Percentiles rank a stretch among this genome's conserved stretches.
phyloP scores from a whole-genome alignment of 2,113 vertebrate species.

The Colius striatus region DNA sequence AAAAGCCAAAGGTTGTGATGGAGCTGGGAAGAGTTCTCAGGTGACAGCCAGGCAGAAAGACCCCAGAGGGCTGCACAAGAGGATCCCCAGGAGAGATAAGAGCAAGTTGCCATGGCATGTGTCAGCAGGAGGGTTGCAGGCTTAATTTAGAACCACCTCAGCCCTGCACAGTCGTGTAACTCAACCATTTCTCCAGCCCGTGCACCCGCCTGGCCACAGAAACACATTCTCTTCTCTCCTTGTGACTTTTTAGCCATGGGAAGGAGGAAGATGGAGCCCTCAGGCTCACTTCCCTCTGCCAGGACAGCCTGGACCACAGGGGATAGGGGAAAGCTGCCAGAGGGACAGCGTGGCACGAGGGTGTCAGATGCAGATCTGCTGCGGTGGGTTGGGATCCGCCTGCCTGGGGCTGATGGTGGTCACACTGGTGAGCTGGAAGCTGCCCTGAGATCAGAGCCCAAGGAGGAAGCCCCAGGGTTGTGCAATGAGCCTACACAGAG shows the following conservation, averaged over 20 bases:
- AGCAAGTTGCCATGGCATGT: not conserved
- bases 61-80: not conserved
- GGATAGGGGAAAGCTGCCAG: constrained; percentile 12
- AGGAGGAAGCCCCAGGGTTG: constrained; percentile 74
- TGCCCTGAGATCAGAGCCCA: constrained; percentile 39
- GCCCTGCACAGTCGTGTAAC: not conserved
- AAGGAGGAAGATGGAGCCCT: constrained; percentile 67
- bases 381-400: not conserved
- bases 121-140: not conserved
- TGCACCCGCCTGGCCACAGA: not conserved
- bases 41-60: not conserved
- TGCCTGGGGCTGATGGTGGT: constrained; percentile 58
- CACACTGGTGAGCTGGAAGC: constrained; percentile 60
- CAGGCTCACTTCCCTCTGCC: constrained; percentile 57
- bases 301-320: constrained; percentile 31
- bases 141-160: not conserved
- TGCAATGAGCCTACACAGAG: constrained; percentile 56
- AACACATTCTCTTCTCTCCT: not conserved
- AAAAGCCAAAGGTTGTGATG: not conserved
- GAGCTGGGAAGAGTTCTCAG: not conserved
- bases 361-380: not conserved
- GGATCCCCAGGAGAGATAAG: fast-evolving
- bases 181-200: not conserved
- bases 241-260: constrained; percentile 45
- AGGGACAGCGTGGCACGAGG: not conserved